These are phyloP conservation scores for Oncorhynchus keta DNA, from an alignment of 2,113 vertebrate genomes.

Conservation along the genomic window DNA sequence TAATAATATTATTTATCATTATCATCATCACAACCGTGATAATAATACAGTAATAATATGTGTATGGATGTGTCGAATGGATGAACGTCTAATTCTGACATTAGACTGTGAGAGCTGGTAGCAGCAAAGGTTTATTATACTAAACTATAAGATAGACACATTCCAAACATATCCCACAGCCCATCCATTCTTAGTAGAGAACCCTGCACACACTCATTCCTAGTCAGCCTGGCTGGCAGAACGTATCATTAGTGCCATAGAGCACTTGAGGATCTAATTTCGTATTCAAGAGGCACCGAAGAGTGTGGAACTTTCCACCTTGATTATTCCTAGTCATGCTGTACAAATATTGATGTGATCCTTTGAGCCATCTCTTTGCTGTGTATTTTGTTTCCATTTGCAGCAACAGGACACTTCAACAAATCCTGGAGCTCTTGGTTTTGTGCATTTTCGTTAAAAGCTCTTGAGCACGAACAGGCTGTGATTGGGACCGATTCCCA, in stretches of 20 bases:
- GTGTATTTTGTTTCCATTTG: constrained; percentile 84
- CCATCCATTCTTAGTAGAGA: constrained; percentile 45
- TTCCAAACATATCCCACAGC: background rate
- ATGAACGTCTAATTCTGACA: too few relatives aligned
- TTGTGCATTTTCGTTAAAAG: constrained; percentile 64
- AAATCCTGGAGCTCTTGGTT: constrained; percentile 86
- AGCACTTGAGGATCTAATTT: constrained; percentile 83
- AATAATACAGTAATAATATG: too few relatives aligned
- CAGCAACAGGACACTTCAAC: constrained; percentile 78
- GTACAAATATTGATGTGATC: constrained; percentile 99
- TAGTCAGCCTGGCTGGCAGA: constrained; percentile 70
- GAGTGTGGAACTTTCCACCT: constrained; percentile 81
- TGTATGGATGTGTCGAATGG: too few relatives aligned
- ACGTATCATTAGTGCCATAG: constrained; percentile 74
- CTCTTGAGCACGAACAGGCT: constrained; percentile 84
- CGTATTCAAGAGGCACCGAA: constrained; percentile 86
- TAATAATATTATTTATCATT: too few relatives aligned
- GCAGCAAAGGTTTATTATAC: too few relatives aligned
- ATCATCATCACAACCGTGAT: too few relatives aligned
- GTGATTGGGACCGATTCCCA: constrained; percentile 57
- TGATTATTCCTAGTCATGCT: constrained; percentile 99
- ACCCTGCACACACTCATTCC: constrained; percentile 63
- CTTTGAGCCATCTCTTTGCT: constrained; percentile 85
- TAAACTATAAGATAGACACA: background rate
- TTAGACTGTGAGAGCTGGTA: too few relatives aligned